Evolutionary conservation across 23 tunicate species (phyloP), one percentile per base, ranked within the genome.

Genomic region (Phallusia fumigata): DNA sequence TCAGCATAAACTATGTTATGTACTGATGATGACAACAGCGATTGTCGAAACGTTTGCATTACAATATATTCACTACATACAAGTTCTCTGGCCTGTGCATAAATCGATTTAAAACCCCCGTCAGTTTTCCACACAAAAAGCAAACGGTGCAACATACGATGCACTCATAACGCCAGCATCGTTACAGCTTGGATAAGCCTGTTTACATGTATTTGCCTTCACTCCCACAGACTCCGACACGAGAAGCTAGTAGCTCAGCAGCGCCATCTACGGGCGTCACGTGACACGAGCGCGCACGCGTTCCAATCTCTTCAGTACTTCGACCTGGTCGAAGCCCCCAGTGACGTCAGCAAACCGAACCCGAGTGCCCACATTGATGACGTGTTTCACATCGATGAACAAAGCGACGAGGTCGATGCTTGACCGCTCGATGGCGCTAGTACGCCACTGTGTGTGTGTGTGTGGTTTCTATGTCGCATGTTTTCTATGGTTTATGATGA

Each of bases 211-310:
- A 40, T 10, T 40, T 40, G 47, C 47, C 8, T 40, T 40, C 47
- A 3, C 5, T 3, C 47, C 47, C 47, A 40, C n/a, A 88, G 92
- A 65, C 76, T 92, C 78, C 97, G 97, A 33, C 97, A 92, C 72
- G 97, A 92, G 79, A 83, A 86, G 65, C 75, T 92, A 49, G 35
- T 92, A 49, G 82, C 87, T 19, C 86, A 86, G 52, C 97, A 92
- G 82, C 91, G 91, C 64, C 79, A 30, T 21, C 79, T 77, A 36
- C 90, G 80, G 33, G 30, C 77, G 52, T 83, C 88, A 36, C 64
- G 75, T 36, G 91, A 87, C 75, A 84, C 90, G n/a, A 73, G 97
- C 58, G 72, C 91, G 69, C 97, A 89, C 82, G 97, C 97, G 0
- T 92, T 92, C 36, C 90, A 92, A 52, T 86, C 90, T 24, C 86